These are phyloP conservation scores for Coendou prehensilis DNA, from an alignment of 2,797 vertebrate genomes.

Conservation along the genomic window DNA sequence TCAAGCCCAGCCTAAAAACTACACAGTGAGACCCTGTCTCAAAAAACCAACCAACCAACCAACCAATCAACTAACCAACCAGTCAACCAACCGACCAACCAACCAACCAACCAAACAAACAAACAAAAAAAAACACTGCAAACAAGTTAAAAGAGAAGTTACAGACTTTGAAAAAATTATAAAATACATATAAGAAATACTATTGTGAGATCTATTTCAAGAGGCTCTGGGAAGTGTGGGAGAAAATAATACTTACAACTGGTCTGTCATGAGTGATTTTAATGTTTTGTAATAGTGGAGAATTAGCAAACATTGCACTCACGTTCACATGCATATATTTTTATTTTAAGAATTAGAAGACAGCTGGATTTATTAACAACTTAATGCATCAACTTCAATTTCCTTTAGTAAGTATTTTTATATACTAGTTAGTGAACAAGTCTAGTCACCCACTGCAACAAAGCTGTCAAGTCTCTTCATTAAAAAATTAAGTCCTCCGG, in stretches of 20 bases:
- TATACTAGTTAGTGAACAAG: not conserved
- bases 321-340: not conserved
- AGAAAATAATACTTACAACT: not conserved
- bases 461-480: not conserved
- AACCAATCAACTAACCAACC: too few relatives aligned
- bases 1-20: too few relatives aligned
- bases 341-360: not conserved
- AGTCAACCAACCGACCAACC: too few relatives aligned
- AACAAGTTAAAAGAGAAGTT: not conserved
- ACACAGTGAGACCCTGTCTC: too few relatives aligned
- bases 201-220: not conserved
- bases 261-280: not conserved
- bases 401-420: not conserved
- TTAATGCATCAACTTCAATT: constrained; percentile 6
- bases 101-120: too few relatives aligned
- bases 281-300: not conserved
- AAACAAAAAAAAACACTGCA: not conserved
- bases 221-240: not conserved
- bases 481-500: not conserved
- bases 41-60: too few relatives aligned
- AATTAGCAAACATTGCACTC: not conserved
- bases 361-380: not conserved
- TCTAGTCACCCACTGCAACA: not conserved
- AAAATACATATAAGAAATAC: not conserved
- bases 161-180: not conserved